Percentiles rank a stretch among this genome's conserved stretches.
These are phyloP conservation scores for Dichetophora obliterata DNA, from an alignment of 2,888 invertebrate genomes.

Conservation along the genomic window DNA sequence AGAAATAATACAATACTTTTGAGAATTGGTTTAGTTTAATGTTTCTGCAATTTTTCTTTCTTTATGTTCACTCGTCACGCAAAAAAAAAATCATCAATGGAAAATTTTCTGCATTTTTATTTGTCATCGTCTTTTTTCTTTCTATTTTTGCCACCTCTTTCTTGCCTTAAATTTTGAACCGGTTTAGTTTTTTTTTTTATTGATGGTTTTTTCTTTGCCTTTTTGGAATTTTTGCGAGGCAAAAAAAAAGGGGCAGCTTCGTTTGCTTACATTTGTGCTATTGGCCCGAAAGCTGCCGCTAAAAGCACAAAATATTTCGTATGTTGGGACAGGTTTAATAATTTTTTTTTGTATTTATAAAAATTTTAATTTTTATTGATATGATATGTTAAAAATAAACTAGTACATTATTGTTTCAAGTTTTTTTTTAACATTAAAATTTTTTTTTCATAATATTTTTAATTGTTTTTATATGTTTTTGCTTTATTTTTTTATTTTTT, in stretches of 20 bases:
- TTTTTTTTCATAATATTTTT: too few relatives aligned
- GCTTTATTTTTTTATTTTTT: too few relatives aligned
- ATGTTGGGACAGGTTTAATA: too few relatives aligned
- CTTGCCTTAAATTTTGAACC: slow-evolving; percentile 31
- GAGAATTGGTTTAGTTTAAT: not conserved
- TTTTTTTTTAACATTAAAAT: too few relatives aligned
- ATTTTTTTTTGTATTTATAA: too few relatives aligned
- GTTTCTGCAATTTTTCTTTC: slow-evolving; percentile 1
- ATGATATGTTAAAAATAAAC: too few relatives aligned
- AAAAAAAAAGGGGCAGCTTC: slow-evolving; percentile 4
- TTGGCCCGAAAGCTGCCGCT: slow-evolving; percentile 1
- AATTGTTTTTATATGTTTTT: too few relatives aligned
- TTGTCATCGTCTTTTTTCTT: not conserved
- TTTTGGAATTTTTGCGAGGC: slow-evolving; percentile 12
- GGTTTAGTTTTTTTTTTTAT: slow-evolving; percentile 38
- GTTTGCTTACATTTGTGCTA: slow-evolving; percentile 39
- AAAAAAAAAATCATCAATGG: slow-evolving; percentile 55
- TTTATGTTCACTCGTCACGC: slow-evolving; percentile 39
- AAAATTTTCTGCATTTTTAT: slow-evolving; percentile 57
- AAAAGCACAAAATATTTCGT: not conserved
- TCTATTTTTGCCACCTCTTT: slow-evolving; percentile 8
- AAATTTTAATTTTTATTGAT: too few relatives aligned
- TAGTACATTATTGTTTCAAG: too few relatives aligned
- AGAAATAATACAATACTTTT: slow-evolving; percentile 34
- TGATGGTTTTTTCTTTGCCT: slow-evolving; percentile 35